Base-by-base conservation (phyloP, 2,797 vertebrate species). In the Basileuterus tristriatus region DNA sequence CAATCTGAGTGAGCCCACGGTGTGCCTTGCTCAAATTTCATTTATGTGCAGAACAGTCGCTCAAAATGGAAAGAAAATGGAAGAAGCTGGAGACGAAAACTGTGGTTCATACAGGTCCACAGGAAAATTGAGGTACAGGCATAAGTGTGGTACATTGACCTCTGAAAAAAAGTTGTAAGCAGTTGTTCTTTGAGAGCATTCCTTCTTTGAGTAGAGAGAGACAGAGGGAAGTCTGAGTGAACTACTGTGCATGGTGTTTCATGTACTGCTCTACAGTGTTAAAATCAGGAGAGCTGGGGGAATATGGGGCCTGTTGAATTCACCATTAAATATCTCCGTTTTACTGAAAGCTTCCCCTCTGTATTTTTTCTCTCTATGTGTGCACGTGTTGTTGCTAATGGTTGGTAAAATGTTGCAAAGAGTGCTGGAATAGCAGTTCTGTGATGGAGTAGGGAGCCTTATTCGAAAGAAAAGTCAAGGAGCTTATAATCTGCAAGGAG, bases 291-390 rank as follows among this genome's bases (percentile, higher is more conserved):
- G 17, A 56, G 7, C 19, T 58, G n/a, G 2, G 34, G 4, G 8
- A 60, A 24, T 34, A 47, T 19, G 41, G 14, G 4, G 3, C 12
- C 27, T 75, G 4, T 30, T 65, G 59, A 67, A n/a, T 82, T 79
- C n/a, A 30, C 26, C 53, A 17, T 13, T 26, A 58, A 43, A 24
- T 30, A 37, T 39, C 32, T 75, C 53, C 18, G 9, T 79, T 84
- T 44, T 32, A 52, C 18, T 37, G 47, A 11, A 83, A 49, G 1
- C 41, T 86, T 68, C 27, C 15, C 8, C 15, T 36, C 0, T 44
- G 12, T 24, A 2, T 32, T 52, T 41, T 52, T 34, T 13, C 10
- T 29, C 12, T 55, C 0, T 26, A 7, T 24, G 5, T 4, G 7
- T 10, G 1, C 26, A 8, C 18, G 6, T 49, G 9, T 43, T 6